Evolutionary conservation across 37 sponge, comb jelly and placozoan genomes (phyloP).

Genomic region (Halichondria panicea): DNA sequence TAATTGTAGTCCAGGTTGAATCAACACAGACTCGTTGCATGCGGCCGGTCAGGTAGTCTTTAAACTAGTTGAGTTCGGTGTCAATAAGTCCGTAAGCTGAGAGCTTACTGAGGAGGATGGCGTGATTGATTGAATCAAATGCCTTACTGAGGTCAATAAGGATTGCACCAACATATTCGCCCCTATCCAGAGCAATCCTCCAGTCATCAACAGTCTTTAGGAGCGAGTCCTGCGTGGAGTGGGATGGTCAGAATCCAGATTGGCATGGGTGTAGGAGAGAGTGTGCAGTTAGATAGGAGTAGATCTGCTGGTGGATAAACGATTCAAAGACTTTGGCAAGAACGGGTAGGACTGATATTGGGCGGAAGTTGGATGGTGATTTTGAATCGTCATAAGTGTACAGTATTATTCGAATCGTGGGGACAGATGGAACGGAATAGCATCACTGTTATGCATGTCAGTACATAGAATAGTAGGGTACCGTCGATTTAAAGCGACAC

Average conservation of each 20-base stretch:
- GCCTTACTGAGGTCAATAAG: slow-evolving; percentile 28
- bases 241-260: slow-evolving; percentile 26
- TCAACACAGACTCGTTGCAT: slow-evolving; percentile 16
- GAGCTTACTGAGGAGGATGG: slow-evolving; percentile 29
- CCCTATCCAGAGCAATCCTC: slow-evolving; percentile 25
- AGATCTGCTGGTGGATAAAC: slow-evolving; percentile 28
- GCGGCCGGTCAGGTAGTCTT: not conserved
- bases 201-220: slow-evolving; percentile 16
- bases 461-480: too few relatives aligned
- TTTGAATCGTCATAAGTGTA: too few relatives aligned
- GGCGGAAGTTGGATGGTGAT: slow-evolving; percentile 7
- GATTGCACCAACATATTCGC: slow-evolving; percentile 16
- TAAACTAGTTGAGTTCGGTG: slow-evolving; percentile 19
- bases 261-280: slow-evolving; percentile 19
- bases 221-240: slow-evolving; percentile 7
- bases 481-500: too few relatives aligned
- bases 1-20: slow-evolving; percentile 8
- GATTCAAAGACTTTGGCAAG: slow-evolving; percentile 33
- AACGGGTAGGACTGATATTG: slow-evolving; percentile 32
- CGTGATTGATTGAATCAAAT: slow-evolving; percentile 27
- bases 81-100: not conserved
- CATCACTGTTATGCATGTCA: too few relatives aligned
- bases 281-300: slow-evolving; percentile 6
- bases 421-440: too few relatives aligned
- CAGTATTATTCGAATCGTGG: too few relatives aligned